These are phyloP conservation scores for Coenonympha glycerion DNA, from an alignment of 2,888 invertebrate genomes.

Conservation along the genomic window DNA sequence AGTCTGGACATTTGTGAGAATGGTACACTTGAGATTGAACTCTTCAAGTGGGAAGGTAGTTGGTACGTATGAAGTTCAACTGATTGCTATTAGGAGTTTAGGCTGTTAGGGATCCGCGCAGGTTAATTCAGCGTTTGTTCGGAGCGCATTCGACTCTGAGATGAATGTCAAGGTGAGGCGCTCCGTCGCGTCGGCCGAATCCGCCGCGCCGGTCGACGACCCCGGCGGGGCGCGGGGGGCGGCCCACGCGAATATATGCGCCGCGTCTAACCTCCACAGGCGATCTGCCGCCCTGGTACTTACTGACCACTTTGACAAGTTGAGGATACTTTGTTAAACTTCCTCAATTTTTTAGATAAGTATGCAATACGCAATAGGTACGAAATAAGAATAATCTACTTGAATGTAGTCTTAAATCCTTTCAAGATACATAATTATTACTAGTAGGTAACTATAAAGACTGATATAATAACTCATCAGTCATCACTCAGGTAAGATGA, in stretches of 20 bases:
- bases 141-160: constrained; percentile 57
- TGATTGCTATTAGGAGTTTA: constrained; percentile 19
- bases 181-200: constrained; percentile 71
- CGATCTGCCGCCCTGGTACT: constrained; percentile 63
- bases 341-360: neutral
- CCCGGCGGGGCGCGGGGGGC: constrained; percentile 50
- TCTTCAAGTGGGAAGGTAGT: too few species aligned
- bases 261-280: constrained; percentile 58
- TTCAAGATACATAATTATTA: too few species aligned
- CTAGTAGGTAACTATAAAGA: too few species aligned
- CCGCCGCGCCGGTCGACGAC: constrained; percentile 70
- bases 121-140: constrained; percentile 67
- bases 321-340: neutral
- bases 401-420: too few species aligned
- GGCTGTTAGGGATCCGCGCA: constrained; percentile 41
- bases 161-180: constrained; percentile 77
- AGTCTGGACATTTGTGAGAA: too few species aligned
- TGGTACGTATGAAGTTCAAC: neutral
- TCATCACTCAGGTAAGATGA: too few species aligned
- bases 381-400: too few species aligned
- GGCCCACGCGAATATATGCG: constrained; percentile 72
- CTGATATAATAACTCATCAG: too few species aligned
- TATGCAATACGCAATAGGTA: too few species aligned
- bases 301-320: constrained; percentile 33
- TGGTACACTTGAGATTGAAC: neutral